Percentiles rank a stretch among this genome's conserved stretches.
Conservation (phyloP, 2,113 vertebrate genomes). For the Alexandromys fortis region DNA sequence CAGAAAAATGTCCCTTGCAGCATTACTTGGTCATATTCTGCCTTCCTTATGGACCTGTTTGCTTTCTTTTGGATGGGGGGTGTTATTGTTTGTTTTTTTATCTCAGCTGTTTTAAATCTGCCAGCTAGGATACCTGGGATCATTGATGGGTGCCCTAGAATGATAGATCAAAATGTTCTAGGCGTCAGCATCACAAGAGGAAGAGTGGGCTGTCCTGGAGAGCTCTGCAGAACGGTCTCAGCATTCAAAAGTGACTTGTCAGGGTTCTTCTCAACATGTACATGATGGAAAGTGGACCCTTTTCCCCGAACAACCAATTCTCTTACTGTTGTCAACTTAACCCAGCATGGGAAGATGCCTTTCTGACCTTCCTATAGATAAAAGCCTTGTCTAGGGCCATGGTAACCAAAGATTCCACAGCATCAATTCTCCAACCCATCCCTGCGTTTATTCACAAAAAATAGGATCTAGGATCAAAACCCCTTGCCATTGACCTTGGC, state of each 20-base stretch:
- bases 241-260: too few relatives aligned
- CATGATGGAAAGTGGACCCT: neutral
- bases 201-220: too few relatives aligned
- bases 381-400: neutral
- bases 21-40: neutral
- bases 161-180: neutral
- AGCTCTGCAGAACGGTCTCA: fast-evolving
- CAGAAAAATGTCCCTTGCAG: neutral
- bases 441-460: neutral
- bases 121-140: neutral
- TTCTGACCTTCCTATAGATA: neutral
- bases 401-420: neutral
- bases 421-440: neutral
- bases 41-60: neutral
- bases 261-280: neutral
- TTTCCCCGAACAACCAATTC: fast-evolving
- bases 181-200: fast-evolving
- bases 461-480: too few relatives aligned
- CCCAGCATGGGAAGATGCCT: neutral
- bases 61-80: neutral
- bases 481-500: too few relatives aligned
- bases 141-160: too few relatives aligned
- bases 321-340: neutral
- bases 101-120: neutral
- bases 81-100: too few relatives aligned